Percentiles rank a stretch among this genome's conserved stretches.
Evolutionary conservation across 2,113 vertebrate genomes (phyloP).

Genomic region (Xenus cinereus): DNA sequence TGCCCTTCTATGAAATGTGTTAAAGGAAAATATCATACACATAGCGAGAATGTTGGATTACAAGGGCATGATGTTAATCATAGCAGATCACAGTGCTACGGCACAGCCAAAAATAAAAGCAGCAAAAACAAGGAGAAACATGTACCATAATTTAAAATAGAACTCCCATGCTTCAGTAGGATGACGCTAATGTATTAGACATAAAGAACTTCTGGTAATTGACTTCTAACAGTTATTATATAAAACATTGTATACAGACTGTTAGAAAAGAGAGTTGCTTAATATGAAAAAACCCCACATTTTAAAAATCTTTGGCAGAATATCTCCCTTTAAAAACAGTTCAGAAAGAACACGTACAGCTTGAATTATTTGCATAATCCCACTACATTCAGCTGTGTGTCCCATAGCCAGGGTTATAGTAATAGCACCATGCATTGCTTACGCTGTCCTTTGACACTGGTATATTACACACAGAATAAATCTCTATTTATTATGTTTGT

Average conservation of each 20-base stretch:
- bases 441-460: not conserved
- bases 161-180: slow-evolving; percentile 10
- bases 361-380: not conserved
- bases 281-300: not conserved
- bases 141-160: slow-evolving; percentile 16
- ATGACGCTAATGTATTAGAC: slow-evolving; percentile 20
- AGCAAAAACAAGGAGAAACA: slow-evolving; percentile 1
- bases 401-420: not conserved
- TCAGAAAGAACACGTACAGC: not conserved
- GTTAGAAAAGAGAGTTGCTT: not conserved
- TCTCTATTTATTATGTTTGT: not conserved
- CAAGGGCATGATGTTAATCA: slow-evolving; percentile 71
- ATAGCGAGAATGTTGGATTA: slow-evolving; percentile 51
- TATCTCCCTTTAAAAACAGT: not conserved
- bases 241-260: not conserved
- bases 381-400: not conserved
- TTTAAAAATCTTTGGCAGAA: not conserved
- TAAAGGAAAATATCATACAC: slow-evolving; percentile 72
- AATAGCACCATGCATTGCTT: not conserved
- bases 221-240: slow-evolving; percentile 17
- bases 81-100: slow-evolving; percentile 30
- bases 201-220: slow-evolving; percentile 8
- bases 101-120: slow-evolving; percentile 44
- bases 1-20: slow-evolving; percentile 74
- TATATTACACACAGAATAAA: not conserved